Evolutionary conservation across 2,888 invertebrate genomes (phyloP), one percentile per base, ranked within the genome.

Genomic region (Microplitis deprimator): DNA sequence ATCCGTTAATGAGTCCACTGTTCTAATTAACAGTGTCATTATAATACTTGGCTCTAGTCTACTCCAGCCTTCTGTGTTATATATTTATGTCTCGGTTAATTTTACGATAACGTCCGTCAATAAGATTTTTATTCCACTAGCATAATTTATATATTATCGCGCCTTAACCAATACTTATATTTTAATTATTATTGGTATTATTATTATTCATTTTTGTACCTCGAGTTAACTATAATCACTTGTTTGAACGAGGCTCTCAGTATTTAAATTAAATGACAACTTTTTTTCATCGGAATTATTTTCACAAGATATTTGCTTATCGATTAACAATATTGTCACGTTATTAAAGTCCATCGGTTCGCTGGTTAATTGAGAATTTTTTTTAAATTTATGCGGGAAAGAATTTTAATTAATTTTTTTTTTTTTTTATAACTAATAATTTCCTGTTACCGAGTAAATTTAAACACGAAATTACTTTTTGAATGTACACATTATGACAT

Each of bases 11-110:
- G 70, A 77, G 64, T 72, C 72, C 59, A 76, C 76, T 71, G 39
- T 69, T 75, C 61, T 77, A 74, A 74, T 77, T 74, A 77, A 74
- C 69, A 74, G 70, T n/a, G 59, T 77, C 74, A 74, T 74, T 77
- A 71, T 70, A 77, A 70, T 77, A 73, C 73, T 76, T 70, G 41
- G 38, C 41, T 64, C 50, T 38, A 61, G 39, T 29, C 20, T 62
- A 64, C 67, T 69, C 40, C 69, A 29, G 29, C 60, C 8, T 16
- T 73, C 17, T 29, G 65, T 20, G 29, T 50, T 50, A 50, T 13
- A 13, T 50, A 50, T 50, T 50, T 50, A 50, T 50, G 8, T 50
- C 50, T 50, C 8, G 13, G 13, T 50, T 50, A 64, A 73, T 65
- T 70, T 74, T 77, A 69, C 59, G 69, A 77, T 77, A 74, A 73